These are phyloP conservation scores for Phocoena sinus DNA, from an alignment of 2,113 vertebrate species.

Conservation along the genomic window DNA sequence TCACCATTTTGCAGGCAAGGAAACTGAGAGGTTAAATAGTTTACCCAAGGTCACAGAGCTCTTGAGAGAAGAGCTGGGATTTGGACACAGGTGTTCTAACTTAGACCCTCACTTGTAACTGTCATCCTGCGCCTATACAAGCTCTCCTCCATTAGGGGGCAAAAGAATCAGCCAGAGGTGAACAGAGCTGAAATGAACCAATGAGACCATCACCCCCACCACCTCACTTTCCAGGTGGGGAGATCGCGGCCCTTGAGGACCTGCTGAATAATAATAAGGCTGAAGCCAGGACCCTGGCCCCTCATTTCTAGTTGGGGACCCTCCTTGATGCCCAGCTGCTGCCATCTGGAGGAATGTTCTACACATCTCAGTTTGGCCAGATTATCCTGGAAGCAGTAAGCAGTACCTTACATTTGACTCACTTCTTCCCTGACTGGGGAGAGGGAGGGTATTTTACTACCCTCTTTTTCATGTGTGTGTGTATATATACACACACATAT, in stretches of 20 bases:
- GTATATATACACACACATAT: not conserved
- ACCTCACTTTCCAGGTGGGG: not conserved
- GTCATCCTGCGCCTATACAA: not conserved
- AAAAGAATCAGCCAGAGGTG: not conserved
- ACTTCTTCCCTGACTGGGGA: not conserved
- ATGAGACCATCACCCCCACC: accelerated
- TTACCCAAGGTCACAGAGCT: not conserved
- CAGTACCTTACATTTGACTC: not conserved
- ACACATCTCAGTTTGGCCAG: too few species aligned
- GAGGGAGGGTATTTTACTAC: not conserved
- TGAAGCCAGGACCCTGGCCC: not conserved
- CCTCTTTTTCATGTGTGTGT: not conserved
- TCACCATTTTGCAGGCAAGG: not conserved
- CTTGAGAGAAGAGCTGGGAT: not conserved
- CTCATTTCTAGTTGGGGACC: not conserved
- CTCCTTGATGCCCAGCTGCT: not conserved
- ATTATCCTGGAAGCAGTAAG: not conserved
- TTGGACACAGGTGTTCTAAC: not conserved
- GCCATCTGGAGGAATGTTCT: accelerated
- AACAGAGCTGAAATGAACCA: not conserved
- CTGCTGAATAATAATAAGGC: not conserved
- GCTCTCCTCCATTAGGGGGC: not conserved
- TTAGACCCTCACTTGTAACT: not conserved
- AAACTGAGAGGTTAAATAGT: not conserved
- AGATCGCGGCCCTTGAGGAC: not conserved